Base-by-base conservation (phyloP, 2,113 vertebrate species). In the Rhinichthys klamathensis region DNA sequence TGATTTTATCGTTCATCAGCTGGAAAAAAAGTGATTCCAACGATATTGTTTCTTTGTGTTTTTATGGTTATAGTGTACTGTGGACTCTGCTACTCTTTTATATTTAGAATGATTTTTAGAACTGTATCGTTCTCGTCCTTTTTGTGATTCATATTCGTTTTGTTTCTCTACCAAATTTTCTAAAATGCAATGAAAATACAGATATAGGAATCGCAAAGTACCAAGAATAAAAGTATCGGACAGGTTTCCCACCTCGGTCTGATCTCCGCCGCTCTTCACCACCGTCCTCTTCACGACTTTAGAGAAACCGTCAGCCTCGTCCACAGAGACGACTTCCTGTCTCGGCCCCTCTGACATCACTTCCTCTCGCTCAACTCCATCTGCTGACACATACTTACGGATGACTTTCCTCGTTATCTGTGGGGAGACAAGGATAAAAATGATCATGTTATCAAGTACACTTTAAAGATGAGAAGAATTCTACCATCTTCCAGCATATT, bases 391-490 rank as follows among this genome's bases (percentile, higher is more conserved):
- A 0, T 92, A 98, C 23, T 97, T 95, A 65, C 92, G 95, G 79
- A 99, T 97, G 90, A 99, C 95, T 91, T 96, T 99, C 82, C 97
- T 95, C n/a, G 97, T 98, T 82, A 98, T 95, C 98, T 99, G 89
- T 25, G 85, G 21, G 10, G 58, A 51, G 13, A 63, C 30, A 67
- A 32, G 30, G 15, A 10, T 35, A 5, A 18, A 35, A 69, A 69
- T 67, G 25, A 30, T 65, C 25, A 65, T 6, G 25, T 38, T 69
- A 35, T 70, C 67, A 70, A 23, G 35, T 38, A 70, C 11, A 70
- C 32, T 70, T 38, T 5, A 23, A 10, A 70, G 8, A 35, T 38
- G 6, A 35, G 65, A 10, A 56, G 54, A 58, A 18, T 21, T 8
- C 13, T 67, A 18, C 63, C 13, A 65, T 65, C 11, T 65, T 65